Base-by-base conservation (phyloP, 2,113 vertebrate genomes). In the Psilopogon haemacephalus region DNA sequence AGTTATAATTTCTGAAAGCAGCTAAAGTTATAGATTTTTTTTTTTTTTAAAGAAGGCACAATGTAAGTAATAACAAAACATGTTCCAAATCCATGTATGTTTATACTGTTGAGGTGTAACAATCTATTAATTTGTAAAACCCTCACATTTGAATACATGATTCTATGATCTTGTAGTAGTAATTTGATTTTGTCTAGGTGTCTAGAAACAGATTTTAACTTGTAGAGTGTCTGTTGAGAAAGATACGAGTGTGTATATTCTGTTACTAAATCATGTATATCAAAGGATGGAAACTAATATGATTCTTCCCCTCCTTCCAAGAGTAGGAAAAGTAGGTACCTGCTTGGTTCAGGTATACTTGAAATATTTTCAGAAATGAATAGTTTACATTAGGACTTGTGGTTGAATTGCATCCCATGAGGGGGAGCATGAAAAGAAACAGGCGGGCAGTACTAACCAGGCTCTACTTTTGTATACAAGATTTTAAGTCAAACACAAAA, bases 401-500 rank as follows among this genome's bases (percentile, higher is more conserved):
- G 83, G 30, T 33, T 63, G 65, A 95, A 93, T 91, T 95, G 54
- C 56, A 72, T 90, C 84, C 90, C 48, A 12, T 86, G 86, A 90
- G 73, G 35, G 44, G 86, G 84, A 60, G 44, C 71, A 76, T 18
- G 40, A 77, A 89, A 71, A 89, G 37, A 65, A 84, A 89, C 80
- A 80, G 46, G 59, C n/a, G 90, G 62, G 21, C 70, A 72, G 46
- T 83, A 37, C 77, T 79, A 80, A 64, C 65, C 35, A 74, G 73
- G 46, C 26, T 89, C 86, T 91, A 79, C 35, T 76, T 90, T 83
- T 91, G 40, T 89, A 86, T 81, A 82, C 58, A 94, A 38, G 68
- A 54, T 69, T 81, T 86, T 79, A 94, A 91, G 65, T 81, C 63
- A 83, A 91, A 92, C 65, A 83, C 54, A 89, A 83, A 94, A 84